These are phyloP conservation scores for Spizaetus ornatus DNA, from an alignment of 2,113 vertebrate species.

Conservation along the genomic window DNA sequence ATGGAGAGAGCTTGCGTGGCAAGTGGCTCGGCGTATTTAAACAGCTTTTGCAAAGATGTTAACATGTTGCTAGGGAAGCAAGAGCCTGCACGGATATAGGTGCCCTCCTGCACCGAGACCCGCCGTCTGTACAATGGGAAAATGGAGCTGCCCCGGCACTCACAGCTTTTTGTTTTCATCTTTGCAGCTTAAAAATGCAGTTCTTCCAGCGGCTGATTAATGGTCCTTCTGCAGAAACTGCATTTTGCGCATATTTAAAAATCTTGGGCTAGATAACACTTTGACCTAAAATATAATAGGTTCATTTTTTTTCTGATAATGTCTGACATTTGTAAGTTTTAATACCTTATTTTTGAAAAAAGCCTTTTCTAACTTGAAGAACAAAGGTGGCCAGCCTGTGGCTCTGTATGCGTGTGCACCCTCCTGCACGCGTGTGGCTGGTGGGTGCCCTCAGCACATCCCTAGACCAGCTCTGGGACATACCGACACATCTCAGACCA, in stretches of 20 bases:
- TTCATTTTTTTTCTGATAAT: background rate
- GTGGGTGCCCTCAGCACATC: background rate
- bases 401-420: rapidly evolving
- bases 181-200: background rate
- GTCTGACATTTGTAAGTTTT: background rate
- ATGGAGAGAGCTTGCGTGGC: background rate
- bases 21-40: background rate
- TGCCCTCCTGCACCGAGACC: slow-evolving; percentile 1
- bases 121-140: background rate
- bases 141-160: slow-evolving; percentile 2
- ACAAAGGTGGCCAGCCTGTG: background rate
- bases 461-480: background rate
- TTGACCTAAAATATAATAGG: slow-evolving; percentile 8
- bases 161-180: background rate
- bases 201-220: background rate
- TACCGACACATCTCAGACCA: background rate
- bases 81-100: background rate
- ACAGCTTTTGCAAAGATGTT: slow-evolving; percentile 45
- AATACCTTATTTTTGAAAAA: background rate
- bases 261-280: slow-evolving; percentile 31
- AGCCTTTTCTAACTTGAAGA: background rate
- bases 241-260: slow-evolving; percentile 43
- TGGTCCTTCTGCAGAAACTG: background rate
- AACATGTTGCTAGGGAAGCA: slow-evolving; percentile 64
- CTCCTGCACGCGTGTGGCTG: background rate